These are phyloP conservation scores for Penaeus monodon DNA, from an alignment of 2,888 invertebrate genomes.

Conservation along the genomic window DNA sequence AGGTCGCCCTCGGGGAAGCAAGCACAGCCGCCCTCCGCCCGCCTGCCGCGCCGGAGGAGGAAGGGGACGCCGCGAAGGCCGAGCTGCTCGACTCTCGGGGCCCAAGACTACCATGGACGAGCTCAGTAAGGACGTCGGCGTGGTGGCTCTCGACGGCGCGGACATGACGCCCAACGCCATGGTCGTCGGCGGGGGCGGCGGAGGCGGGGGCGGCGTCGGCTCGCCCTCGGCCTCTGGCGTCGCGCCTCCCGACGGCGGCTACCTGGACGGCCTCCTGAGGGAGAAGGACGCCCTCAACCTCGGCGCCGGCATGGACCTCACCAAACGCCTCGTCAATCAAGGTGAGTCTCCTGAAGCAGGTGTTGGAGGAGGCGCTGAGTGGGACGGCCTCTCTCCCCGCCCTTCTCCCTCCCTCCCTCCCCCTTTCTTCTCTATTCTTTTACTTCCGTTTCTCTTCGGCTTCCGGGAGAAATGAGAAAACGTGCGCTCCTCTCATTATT, in stretches of 20 bases:
- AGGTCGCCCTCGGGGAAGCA: too few species aligned
- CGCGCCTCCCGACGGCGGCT: constrained; percentile 26
- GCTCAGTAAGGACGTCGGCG: constrained; percentile 29
- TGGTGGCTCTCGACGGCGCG: constrained; percentile 30
- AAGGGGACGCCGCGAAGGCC: neutral
- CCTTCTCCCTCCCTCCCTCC: too few species aligned
- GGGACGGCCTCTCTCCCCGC: too few species aligned
- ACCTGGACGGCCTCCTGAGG: constrained; percentile 60
- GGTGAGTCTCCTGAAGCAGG: constrained; percentile 25
- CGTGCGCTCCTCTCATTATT: too few species aligned
- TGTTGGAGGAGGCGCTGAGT: too few species aligned
- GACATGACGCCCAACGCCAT: neutral
- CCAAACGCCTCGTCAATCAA: constrained; percentile 56
- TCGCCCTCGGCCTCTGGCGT: constrained; percentile 1
- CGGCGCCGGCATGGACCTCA: constrained; percentile 55
- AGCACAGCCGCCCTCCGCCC: neutral
- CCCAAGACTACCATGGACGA: constrained; percentile 12
- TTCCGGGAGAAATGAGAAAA: too few species aligned
- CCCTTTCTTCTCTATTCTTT: too few species aligned
- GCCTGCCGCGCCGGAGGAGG: neutral
- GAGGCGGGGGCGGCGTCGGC: neutral
- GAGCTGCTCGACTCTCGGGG: neutral
- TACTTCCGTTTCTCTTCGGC: too few species aligned
- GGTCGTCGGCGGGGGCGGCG: constrained; percentile 13
- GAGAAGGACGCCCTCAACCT: constrained; percentile 55